phyloP scores from a whole-genome alignment of 1,140 invertebrate genomes.

The Chelonus insularis region DNA sequence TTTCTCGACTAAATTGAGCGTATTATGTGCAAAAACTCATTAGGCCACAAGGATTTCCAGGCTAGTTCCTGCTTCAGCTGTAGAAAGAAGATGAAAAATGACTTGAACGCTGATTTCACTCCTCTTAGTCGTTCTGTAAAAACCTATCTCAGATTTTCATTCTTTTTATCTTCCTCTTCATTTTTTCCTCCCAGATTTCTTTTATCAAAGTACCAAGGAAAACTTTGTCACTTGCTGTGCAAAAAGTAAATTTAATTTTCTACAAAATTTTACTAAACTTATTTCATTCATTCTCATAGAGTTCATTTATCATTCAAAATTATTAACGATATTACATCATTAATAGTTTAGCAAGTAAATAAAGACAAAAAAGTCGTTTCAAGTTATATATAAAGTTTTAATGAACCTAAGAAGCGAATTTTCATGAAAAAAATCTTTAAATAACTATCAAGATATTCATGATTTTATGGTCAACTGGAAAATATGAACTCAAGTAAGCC shows the following conservation, averaged over 20 bases:
- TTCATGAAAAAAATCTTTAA: no score
- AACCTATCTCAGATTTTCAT: not conserved
- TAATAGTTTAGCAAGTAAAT: no score
- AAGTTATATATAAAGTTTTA: no score
- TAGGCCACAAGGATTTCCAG: constrained; percentile 26
- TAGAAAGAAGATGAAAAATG: not conserved
- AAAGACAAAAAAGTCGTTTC: no score
- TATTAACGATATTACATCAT: no score
- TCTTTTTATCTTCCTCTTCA: constrained; percentile 2
- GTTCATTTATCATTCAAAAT: no score
- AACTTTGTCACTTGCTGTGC: not conserved
- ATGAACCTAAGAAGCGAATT: no score
- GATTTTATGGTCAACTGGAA: no score
- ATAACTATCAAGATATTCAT: no score
- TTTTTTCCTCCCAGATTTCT: not conserved
- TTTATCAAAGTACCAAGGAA: not conserved
- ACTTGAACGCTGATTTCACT: constrained; percentile 8
- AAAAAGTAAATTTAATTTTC: not conserved
- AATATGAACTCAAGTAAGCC: no score
- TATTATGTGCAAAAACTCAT: constrained; percentile 34
- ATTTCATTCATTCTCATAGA: no score
- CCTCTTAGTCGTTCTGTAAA: not conserved
- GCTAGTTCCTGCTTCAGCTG: not conserved
- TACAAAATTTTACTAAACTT: no score
- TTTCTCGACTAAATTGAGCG: constrained; percentile 27